A percentile compares a stretch with the other conserved stretches of the same genome.
These are phyloP conservation scores for Brachionus sp. DNA, from an alignment of 1,140 invertebrate species.

Conservation along the genomic window DNA sequence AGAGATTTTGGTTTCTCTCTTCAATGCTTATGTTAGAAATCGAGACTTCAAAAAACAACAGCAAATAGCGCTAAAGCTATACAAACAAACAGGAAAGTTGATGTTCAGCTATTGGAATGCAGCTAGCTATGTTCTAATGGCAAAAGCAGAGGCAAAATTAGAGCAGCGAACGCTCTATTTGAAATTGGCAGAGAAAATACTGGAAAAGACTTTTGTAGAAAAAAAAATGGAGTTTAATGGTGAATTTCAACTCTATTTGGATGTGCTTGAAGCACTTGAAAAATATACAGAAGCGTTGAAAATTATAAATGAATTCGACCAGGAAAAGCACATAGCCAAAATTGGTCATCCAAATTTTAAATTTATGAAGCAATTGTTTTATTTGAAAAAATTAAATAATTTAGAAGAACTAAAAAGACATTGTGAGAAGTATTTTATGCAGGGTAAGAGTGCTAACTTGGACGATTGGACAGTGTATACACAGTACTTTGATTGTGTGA, in stretches of 20 bases:
- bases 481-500: background rate
- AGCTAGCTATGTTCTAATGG: conserved; percentile 36
- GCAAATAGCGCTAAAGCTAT: conserved; percentile 14
- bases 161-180: background rate
- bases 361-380: background rate
- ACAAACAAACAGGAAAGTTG: conserved; percentile 21
- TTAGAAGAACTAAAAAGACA: background rate
- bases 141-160: background rate
- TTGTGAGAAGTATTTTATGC: conserved; percentile 9
- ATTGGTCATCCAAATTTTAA: conserved; percentile 36
- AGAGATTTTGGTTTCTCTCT: conserved; percentile 6
- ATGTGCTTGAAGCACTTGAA: background rate
- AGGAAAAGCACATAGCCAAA: conserved; percentile 28
- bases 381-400: conserved; percentile 33
- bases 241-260: conserved; percentile 30
- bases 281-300: background rate
- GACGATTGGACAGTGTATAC: conserved; percentile 24
- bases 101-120: conserved; percentile 42
- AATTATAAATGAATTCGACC: conserved; percentile 5
- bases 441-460: background rate
- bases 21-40: conserved; percentile 26
- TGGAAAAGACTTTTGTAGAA: conserved; percentile 19
- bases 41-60: conserved; percentile 41
- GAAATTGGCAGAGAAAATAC: conserved; percentile 25
- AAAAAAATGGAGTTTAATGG: conserved; percentile 44